Conservation (phyloP, 2,113 vertebrate genomes). For the Pseudorhombus dupliciocellatus region DNA sequence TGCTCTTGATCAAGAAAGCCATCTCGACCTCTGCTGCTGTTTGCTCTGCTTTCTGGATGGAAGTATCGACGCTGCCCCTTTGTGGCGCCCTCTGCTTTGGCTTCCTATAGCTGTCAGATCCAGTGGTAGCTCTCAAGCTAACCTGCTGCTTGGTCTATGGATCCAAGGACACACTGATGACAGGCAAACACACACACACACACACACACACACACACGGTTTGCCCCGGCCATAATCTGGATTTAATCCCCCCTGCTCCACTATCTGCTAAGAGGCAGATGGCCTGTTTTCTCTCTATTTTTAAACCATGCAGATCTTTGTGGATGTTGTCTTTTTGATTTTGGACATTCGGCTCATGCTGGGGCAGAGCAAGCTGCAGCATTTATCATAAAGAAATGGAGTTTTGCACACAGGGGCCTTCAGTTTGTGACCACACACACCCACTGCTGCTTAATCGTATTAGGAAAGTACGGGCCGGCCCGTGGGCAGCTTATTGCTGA, state of each 20-base stretch:
- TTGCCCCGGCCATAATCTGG: constrained; percentile 90
- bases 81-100: constrained; percentile 34
- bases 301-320: constrained; percentile 76
- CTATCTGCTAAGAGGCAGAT: constrained; percentile 89
- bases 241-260: constrained; percentile 88
- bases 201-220: constrained; percentile 58
- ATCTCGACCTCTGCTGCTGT: constrained; percentile 69
- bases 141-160: constrained; percentile 78
- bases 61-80: constrained; percentile 25
- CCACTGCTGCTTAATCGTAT: constrained; percentile 74
- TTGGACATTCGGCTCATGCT: constrained; percentile 75
- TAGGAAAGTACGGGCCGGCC: constrained; percentile 64
- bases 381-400: constrained; percentile 1
- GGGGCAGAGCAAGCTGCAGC: constrained; percentile 13
- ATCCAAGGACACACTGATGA: constrained; percentile 84
- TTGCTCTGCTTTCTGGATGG: constrained; percentile 24
- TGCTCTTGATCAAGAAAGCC: constrained; percentile 95
- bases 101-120: constrained; percentile 56
- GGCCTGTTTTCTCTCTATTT: constrained; percentile 85
- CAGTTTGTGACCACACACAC: constrained; percentile 39
- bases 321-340: constrained; percentile 63
- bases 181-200: constrained; percentile 67
- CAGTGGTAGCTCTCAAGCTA: constrained; percentile 76
- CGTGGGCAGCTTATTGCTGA: constrained; percentile 56
- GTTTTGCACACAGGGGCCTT: constrained; percentile 36